A percentile compares a stretch with the other conserved stretches of the same genome.
Conservation (phyloP, 2,113 vertebrate species). For the Semnornis frantzii region DNA sequence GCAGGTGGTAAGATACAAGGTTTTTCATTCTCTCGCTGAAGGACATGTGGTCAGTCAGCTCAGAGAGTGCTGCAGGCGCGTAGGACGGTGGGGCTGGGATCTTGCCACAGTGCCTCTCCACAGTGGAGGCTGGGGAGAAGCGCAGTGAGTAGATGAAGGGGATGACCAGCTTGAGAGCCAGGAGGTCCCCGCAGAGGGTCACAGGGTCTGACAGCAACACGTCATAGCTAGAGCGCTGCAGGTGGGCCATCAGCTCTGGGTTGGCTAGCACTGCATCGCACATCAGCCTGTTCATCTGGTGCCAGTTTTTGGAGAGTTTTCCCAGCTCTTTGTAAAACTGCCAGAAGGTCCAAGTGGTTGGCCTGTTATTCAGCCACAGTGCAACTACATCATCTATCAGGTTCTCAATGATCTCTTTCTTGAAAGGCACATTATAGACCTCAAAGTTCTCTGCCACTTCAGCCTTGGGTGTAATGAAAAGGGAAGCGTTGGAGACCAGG, state of each 20-base stretch:
- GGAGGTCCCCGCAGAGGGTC: constrained; percentile 72
- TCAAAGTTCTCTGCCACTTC: constrained; percentile 50
- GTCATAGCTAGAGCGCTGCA: constrained; percentile 61
- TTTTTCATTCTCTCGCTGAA: constrained; percentile 78
- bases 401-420: neutral
- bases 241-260: constrained; percentile 67
- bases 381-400: constrained; percentile 45
- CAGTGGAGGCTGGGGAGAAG: constrained; percentile 74
- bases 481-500: constrained; percentile 57
- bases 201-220: constrained; percentile 73
- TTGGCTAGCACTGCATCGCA: constrained; percentile 68
- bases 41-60: constrained; percentile 76
- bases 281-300: constrained; percentile 53
- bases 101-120: constrained; percentile 78
- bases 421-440: constrained; percentile 61
- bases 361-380: constrained; percentile 75
- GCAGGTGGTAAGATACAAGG: constrained; percentile 68
- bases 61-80: constrained; percentile 67
- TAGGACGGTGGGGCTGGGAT: constrained; percentile 75
- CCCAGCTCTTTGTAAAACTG: constrained; percentile 69
- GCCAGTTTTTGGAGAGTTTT: constrained; percentile 8
- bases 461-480: constrained; percentile 63
- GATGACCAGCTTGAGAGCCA: constrained; percentile 75
- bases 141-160: constrained; percentile 75
- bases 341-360: constrained; percentile 69